These are phyloP conservation scores for Nemurella pictetii DNA, from an alignment of 2,888 invertebrate species.

Conservation along the genomic window DNA sequence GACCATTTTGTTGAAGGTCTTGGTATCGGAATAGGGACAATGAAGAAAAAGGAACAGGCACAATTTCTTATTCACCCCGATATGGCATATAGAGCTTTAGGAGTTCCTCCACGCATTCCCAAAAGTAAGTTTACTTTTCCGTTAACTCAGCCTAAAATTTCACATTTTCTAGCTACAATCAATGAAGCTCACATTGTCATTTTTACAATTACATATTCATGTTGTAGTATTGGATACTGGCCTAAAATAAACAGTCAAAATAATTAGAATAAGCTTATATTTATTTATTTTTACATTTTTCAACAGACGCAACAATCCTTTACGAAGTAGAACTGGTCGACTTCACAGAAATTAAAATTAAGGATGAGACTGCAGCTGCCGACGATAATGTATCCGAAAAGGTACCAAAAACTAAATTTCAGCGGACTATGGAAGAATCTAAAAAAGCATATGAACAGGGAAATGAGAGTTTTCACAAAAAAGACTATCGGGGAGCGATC, in stretches of 20 bases:
- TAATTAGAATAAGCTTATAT: too few relatives aligned
- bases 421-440: constrained; percentile 61
- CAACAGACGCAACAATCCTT: constrained; percentile 61
- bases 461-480: constrained; percentile 59
- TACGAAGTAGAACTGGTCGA: constrained; percentile 74
- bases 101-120: constrained; percentile 79
- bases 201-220: too few relatives aligned
- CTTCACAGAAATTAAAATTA: constrained; percentile 54
- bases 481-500: constrained; percentile 50
- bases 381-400: constrained; percentile 57
- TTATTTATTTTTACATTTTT: neutral
- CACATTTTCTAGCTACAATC: too few relatives aligned
- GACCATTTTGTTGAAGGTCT: constrained; percentile 64
- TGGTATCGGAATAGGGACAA: constrained; percentile 70
- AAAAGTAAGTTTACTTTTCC: constrained; percentile 51
- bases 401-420: constrained; percentile 62
- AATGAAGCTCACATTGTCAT: too few relatives aligned
- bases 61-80: constrained; percentile 74
- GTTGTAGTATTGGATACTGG: too few relatives aligned
- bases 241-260: too few relatives aligned
- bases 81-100: constrained; percentile 73
- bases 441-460: constrained; percentile 65
- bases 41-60: constrained; percentile 79
- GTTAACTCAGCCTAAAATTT: neutral
- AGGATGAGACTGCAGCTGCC: neutral